A percentile compares a stretch with the other conserved stretches of the same genome.
These are phyloP conservation scores for Stegana nigrithorax DNA, from an alignment of 2,888 invertebrate genomes.

Conservation along the genomic window DNA sequence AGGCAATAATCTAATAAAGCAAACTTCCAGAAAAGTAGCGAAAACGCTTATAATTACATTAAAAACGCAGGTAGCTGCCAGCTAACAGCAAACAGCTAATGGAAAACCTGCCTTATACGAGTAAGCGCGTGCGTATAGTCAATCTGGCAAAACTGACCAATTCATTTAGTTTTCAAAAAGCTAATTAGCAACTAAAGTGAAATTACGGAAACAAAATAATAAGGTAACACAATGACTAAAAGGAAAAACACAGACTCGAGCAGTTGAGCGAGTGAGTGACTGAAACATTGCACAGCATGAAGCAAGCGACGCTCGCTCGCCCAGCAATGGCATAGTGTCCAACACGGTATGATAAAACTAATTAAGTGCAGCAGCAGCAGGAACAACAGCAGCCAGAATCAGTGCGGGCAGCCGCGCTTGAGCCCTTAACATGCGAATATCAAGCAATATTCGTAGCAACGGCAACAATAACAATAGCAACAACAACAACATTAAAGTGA, in stretches of 20 bases:
- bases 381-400: conserved; percentile 18
- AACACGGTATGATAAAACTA: conserved; percentile 60
- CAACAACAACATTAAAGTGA: conserved; percentile 42
- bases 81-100: neutral
- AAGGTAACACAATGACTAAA: conserved; percentile 7
- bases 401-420: conserved; percentile 30
- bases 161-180: conserved; percentile 53
- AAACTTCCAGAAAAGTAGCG: neutral
- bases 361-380: conserved; percentile 61
- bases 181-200: conserved; percentile 60
- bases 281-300: neutral
- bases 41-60: conserved; percentile 11
- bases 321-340: neutral
- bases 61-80: neutral
- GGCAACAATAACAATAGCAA: conserved; percentile 22
- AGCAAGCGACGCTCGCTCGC: neutral
- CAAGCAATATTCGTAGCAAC: too few relatives aligned
- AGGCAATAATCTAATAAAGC: conserved; percentile 28
- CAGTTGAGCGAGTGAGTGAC: too few relatives aligned
- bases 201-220: conserved; percentile 40
- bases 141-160: conserved; percentile 34
- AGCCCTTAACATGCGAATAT: too few relatives aligned
- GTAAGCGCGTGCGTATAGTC: too few relatives aligned
- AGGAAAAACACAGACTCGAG: neutral
- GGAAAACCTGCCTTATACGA: too few relatives aligned